These are phyloP conservation scores for Eclectus roratus DNA, from an alignment of 2,113 vertebrate species.

Conservation along the genomic window DNA sequence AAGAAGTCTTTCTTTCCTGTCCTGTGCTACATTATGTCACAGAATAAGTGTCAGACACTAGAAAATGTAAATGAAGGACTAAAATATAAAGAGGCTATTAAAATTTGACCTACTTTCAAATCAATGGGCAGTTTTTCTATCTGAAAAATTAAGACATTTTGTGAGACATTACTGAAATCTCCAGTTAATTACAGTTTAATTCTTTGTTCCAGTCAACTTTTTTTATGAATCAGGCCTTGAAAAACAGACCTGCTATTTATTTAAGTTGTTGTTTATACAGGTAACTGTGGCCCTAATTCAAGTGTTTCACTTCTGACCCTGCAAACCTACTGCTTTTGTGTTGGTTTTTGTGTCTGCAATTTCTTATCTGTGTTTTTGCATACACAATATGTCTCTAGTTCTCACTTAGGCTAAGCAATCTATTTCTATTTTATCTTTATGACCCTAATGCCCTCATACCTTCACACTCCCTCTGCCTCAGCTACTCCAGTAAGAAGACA, in stretches of 20 bases:
- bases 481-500: neutral
- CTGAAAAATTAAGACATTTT: slow-evolving; percentile 57
- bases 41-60: slow-evolving; percentile 56
- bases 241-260: neutral
- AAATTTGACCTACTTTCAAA: slow-evolving; percentile 63
- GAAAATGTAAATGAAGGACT: slow-evolving; percentile 49
- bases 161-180: neutral
- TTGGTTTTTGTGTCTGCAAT: neutral
- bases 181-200: neutral
- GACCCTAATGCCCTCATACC: neutral
- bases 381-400: neutral
- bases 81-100: slow-evolving; percentile 67
- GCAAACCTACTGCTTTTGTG: neutral
- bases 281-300: neutral
- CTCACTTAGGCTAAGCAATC: neutral
- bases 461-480: neutral
- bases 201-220: neutral
- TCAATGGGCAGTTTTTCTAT: neutral
- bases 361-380: neutral
- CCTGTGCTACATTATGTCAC: neutral
- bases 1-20: neutral
- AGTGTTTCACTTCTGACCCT: neutral
- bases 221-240: neutral
- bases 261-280: neutral
- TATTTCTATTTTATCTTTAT: neutral